Evolutionary conservation across 1,140 invertebrate species (phyloP), one percentile per base, ranked within the genome.

Genomic region (Lethrus apterus): DNA sequence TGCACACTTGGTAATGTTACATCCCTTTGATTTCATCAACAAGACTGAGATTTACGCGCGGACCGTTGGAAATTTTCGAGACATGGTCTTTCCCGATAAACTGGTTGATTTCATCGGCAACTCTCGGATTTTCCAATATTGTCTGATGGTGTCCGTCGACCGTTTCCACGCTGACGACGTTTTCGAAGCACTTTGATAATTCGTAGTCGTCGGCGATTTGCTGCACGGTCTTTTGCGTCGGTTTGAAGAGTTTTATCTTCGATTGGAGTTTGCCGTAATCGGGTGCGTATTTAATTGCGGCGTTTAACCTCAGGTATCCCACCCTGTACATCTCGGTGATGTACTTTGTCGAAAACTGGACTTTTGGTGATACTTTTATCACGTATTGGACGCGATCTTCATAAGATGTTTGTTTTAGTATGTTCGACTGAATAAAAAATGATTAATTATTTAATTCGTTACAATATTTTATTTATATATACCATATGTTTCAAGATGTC

Each of bases 91-190:
- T n/a, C n/a, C n/a, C n/a, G n/a, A n/a, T n/a, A n/a, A n/a, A n/a
- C n/a, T n/a, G n/a, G n/a, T 57, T 52, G n/a, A 86, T 81, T 4
- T 78, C 72, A 36, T 76, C 67, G 1, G 75, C 70, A 24, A 79
- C 60, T 54, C 78, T 78, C 15, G 69, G 65, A 57, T 80, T 80
- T 17, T 84, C 76, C 45, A 86, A 56, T 54, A 87, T 82, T 9
- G 73, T 77, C 0, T 74, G 58, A 54, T 87, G 84, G 62, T 84
- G 83, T n/a, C 84, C 84, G 54, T 81, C 78, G 20, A 81, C 68
- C 29, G 71, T 71, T 46, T 73, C 72, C 0, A 80, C 64, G 1
- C 66, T 68, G 0, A 78, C 69, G 2, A 68, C 64, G 1, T 65
- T 59, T 23, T 70, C 67, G 3, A 71, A 72, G 44, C 71, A 60